These are phyloP conservation scores for Mormyrops boulengeri DNA, from an alignment of 2,797 vertebrate species.

Conservation along the genomic window DNA sequence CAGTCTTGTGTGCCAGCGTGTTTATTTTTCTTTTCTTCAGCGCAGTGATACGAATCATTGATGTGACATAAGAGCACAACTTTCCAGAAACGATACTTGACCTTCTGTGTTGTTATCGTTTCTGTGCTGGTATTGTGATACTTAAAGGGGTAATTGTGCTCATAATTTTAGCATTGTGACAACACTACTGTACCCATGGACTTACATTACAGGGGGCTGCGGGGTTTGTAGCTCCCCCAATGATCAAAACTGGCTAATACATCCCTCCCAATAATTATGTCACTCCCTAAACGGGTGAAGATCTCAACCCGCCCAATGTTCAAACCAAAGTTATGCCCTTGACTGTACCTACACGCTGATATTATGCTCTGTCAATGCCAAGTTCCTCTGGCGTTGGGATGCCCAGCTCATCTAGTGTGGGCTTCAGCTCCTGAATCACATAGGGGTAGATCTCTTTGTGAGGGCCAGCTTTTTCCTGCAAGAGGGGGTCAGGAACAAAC, in stretches of 20 bases:
- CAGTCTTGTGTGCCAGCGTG: not conserved
- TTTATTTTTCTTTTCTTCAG: not conserved
- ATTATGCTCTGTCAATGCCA: slow-evolving; percentile 79
- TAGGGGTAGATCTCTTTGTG: slow-evolving; percentile 97
- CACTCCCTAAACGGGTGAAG: not conserved
- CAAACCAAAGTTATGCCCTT: not conserved
- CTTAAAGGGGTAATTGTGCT: not conserved
- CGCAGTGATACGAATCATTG: not conserved
- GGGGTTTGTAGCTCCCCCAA: not conserved
- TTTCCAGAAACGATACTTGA: not conserved
- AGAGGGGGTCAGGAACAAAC: not conserved
- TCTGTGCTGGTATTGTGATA: not conserved
- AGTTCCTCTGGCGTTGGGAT: slow-evolving; percentile 95
- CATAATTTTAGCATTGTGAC: not conserved
- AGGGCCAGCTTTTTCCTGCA: slow-evolving; percentile 86
- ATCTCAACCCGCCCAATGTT: not conserved
- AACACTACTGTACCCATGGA: not conserved
- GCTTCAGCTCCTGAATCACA: slow-evolving; percentile 86
- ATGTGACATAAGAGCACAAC: not conserved
- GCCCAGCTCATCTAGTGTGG: slow-evolving; percentile 87
- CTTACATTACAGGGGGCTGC: not conserved
- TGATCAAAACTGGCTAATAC: not conserved
- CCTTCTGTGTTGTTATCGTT: not conserved
- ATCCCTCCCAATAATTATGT: not conserved
- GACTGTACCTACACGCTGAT: slow-evolving; percentile 4